phyloP scores from a whole-genome alignment of 37 sponge, comb jelly and placozoan genomes.

The Eunapius fragilis region DNA sequence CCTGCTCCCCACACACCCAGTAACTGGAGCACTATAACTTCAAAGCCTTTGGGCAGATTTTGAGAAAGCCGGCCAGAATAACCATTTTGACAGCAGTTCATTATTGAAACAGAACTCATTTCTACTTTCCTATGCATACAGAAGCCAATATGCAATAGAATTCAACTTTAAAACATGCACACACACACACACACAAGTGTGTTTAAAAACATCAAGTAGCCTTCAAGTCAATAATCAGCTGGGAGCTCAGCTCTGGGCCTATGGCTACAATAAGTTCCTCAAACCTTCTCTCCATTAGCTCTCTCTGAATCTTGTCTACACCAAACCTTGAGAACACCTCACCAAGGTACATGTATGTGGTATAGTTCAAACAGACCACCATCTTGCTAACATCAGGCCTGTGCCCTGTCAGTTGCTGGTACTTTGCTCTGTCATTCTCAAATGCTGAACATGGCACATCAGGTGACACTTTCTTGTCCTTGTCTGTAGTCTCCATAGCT shows the following conservation, averaged over 20 bases:
- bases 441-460: constrained; percentile 31
- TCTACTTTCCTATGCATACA: too few relatives aligned
- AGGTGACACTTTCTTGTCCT: not conserved
- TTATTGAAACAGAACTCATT: too few relatives aligned
- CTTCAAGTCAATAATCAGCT: constrained; percentile 66
- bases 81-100: too few relatives aligned
- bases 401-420: constrained; percentile 11
- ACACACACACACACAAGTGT: too few relatives aligned
- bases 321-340: constrained; percentile 33
- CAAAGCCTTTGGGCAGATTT: too few relatives aligned
- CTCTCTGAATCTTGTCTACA: constrained; percentile 16
- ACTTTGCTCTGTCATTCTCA: constrained; percentile 23
- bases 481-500: not conserved
- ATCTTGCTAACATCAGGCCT: constrained; percentile 36
- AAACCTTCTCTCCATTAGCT: constrained; percentile 56
- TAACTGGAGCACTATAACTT: too few relatives aligned
- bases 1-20: too few relatives aligned
- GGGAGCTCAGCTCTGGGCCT: constrained; percentile 48
- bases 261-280: constrained; percentile 57
- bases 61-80: too few relatives aligned
- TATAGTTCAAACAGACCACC: constrained; percentile 67
- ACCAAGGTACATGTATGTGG: constrained; percentile 45
- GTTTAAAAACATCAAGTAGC: not conserved
- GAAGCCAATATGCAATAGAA: too few relatives aligned
- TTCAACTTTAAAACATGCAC: too few relatives aligned